A percentile compares a stretch with the other conserved stretches of the same genome.
These are phyloP conservation scores for Tautogolabrus adspersus DNA, from an alignment of 2,113 vertebrate genomes.

Conservation along the genomic window DNA sequence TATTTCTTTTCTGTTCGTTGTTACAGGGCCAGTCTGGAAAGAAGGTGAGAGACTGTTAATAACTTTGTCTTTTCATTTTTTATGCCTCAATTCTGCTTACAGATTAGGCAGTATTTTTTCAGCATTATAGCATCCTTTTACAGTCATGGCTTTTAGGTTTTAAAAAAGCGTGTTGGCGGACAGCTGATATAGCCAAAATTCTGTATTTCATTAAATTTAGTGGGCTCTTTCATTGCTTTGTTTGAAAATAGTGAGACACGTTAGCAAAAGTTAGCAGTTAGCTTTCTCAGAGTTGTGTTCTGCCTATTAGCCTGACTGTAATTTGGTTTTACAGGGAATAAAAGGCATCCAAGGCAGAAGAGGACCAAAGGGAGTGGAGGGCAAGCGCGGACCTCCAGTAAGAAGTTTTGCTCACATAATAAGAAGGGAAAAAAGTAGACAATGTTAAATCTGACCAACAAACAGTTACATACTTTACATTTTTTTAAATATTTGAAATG, in stretches of 20 bases:
- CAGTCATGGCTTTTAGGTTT: neutral
- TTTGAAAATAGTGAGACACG: neutral
- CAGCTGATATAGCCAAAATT: neutral
- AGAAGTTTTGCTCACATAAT: slow-evolving; percentile 14
- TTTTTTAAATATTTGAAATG: neutral
- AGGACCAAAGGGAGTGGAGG: slow-evolving; percentile 79
- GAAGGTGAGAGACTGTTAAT: slow-evolving; percentile 67
- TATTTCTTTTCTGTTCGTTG: slow-evolving; percentile 36
- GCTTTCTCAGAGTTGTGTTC: too few species aligned
- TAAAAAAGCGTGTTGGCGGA: neutral
- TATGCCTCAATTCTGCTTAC: accelerated
- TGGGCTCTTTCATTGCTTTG: too few species aligned
- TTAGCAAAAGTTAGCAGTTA: neutral
- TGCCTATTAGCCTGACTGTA: neutral
- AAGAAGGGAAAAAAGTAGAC: neutral
- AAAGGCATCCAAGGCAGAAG: slow-evolving; percentile 74
- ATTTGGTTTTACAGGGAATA: slow-evolving; percentile 72
- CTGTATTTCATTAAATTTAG: too few species aligned
- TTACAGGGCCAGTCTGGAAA: slow-evolving; percentile 78
- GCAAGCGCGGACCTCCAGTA: slow-evolving; percentile 78
- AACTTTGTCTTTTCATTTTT: neutral
- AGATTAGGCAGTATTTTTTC: too few species aligned
- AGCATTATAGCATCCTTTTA: neutral
- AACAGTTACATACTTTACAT: neutral
- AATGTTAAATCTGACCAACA: neutral